Base-by-base conservation (phyloP, 2,797 vertebrate species). In the Rousettus madagascariensis region DNA sequence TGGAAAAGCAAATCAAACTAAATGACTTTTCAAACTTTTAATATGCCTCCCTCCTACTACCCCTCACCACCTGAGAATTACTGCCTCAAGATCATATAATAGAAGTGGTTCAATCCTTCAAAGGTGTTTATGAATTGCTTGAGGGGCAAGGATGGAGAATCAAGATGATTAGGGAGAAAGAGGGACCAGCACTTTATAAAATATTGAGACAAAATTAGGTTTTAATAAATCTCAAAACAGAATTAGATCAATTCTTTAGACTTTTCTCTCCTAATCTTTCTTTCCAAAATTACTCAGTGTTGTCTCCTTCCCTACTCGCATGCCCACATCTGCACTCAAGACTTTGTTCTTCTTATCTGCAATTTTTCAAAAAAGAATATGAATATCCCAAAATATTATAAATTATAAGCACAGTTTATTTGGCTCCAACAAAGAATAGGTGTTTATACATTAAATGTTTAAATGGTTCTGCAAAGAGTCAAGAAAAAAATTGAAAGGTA, bases 161-260 rank as follows among this genome's bases (percentile, higher is more conserved):
- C n/a, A 85, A 55, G 26, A 26, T 71, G 13, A 26, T 24, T 66
- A 59, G 22, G 30, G 12, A 33, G 30, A 46, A 86, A 72, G 24
- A 89, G 10, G 2, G 16, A 59, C 11, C 3, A 87, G 33, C 0
- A n/a, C 46, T 85, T 94, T 78, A 78, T 55, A 72, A 93, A 69
- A 72, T 12, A 95, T 1, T 26, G 2, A 89, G 22, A 78, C 36
- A 94, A 79, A 95, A 95, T 68, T 41, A 92, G 22, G 15, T 71
- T 72, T 88, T 15, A 92, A n/a, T n/a, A 79, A 91, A 96, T n/a
- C 61, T 88, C 66, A 90, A 95, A 87, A 90, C 19, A 91, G n/a
- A 93, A 33, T 74, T 61, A 75, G 4, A 80, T 28, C 33, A 93
- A 57, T 57, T 74, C 75, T 90, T 75, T 77, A 30, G 36, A 61